Evolutionary conservation across 2,888 invertebrate genomes (phyloP), one percentile per base, ranked within the genome.

Genomic region (Lydus trimaculatus): DNA sequence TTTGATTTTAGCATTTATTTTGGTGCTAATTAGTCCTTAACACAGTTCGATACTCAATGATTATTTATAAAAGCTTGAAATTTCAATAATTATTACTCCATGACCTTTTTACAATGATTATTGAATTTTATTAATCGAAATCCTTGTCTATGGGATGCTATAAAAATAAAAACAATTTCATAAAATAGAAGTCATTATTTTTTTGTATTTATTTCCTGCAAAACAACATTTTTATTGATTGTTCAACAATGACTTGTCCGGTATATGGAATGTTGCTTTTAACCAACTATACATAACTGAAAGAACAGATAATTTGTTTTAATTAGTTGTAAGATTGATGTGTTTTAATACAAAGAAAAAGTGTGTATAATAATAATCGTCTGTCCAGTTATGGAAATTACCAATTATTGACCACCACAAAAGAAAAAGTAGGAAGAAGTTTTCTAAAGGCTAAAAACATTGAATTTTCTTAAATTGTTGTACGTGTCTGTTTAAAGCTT

Each of bases 361-460:
- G 7, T 43, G n/a, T 43, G n/a, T n/a, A n/a, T n/a, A n/a, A 43
- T 13, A 43, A 13, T 43, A 43, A 43, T 20, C 20, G 11, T 48
- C 48, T 48, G 7, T 43, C 48, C 48, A 48, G 20, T 48, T 48
- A 48, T 48, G 48, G 20, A 48, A 48, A 48, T 48, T 48, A 13
- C 20, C 48, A 20, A 48, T 48, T 20, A 48, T 48, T 48, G 20
- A 20, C 11, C 48, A 20, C 3, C 0, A 11, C 3, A 20, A 75
- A 74, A 69, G 66, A 63, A 69, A 60, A 63, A 71, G 71, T 36
- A 36, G 36, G 15, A 1, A 36, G 36, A 36, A 36, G 13, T 36
- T 15, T 36, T 13, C 2, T 13, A 36, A 36, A 28, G 2, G 36
- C 4, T 13, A 3, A 43, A 36, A 36, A 36, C 4, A n/a, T 43